Evolutionary conservation across 92 coral and sea anemone genomes (phyloP).

Genomic region (Desmophyllum pertusum): DNA sequence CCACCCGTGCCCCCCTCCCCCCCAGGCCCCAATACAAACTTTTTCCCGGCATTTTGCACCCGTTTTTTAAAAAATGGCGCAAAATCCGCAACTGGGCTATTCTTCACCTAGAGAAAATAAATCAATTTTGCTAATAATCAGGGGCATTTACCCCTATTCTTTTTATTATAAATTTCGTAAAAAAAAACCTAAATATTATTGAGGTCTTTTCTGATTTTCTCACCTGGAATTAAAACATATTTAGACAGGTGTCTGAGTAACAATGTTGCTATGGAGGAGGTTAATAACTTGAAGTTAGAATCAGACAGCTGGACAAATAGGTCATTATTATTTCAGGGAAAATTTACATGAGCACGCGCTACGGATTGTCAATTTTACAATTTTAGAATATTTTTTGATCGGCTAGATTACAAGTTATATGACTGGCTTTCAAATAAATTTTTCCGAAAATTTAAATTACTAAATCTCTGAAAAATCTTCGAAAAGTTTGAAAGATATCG

Average conservation of each 20-base stretch:
- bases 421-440: neutral
- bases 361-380: neutral
- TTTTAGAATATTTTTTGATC: neutral
- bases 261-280: conserved; percentile 17
- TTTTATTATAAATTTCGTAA: no score
- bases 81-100: no score
- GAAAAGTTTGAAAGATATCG: neutral
- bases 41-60: no score
- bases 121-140: no score
- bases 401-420: neutral
- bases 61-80: no score
- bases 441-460: neutral
- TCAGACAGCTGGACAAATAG: neutral
- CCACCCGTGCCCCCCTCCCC: no score
- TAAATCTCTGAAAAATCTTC: neutral
- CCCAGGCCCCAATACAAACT: no score
- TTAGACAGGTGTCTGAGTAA: neutral
- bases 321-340: neutral
- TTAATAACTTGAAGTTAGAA: neutral
- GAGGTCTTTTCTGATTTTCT: neutral
- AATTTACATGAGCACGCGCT: neutral
- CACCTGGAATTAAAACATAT: neutral
- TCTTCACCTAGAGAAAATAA: no score
- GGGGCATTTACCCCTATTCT: neutral
- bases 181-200: no score